A percentile compares a stretch with the other conserved stretches of the same genome.
These are phyloP conservation scores for Furcifer pardalis DNA, from an alignment of 2,797 vertebrate genomes.

Conservation along the genomic window DNA sequence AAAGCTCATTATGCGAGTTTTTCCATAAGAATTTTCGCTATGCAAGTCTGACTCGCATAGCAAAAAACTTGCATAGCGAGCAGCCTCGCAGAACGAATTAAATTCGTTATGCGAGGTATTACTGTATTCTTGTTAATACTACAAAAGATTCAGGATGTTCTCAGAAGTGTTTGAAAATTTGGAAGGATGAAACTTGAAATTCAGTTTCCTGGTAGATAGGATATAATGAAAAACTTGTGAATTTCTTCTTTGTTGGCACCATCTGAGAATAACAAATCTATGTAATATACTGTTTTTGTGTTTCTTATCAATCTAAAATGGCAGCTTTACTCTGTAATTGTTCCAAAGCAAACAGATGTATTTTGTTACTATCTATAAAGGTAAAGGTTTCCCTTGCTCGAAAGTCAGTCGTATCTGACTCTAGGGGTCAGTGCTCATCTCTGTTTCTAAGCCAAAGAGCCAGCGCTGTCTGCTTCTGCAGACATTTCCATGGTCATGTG, in stretches of 20 bases:
- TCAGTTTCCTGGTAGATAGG: not conserved
- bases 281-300: not conserved
- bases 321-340: not conserved
- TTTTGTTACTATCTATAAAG: not conserved
- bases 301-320: not conserved
- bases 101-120: no score
- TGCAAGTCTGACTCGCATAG: no score
- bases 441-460: no score
- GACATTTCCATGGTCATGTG: no score
- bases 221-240: not conserved
- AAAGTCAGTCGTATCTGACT: no score
- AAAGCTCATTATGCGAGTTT: no score
- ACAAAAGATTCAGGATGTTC: not conserved
- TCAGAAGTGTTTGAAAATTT: not conserved
- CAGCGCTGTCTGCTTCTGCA: no score
- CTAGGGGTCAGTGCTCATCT: no score
- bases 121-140: not conserved
- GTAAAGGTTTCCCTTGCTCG: no score
- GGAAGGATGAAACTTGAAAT: not conserved
- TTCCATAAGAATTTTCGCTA: no score
- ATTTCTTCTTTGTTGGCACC: not conserved
- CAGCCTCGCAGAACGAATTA: no score
- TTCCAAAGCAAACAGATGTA: not conserved
- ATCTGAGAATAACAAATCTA: not conserved
- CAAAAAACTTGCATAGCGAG: no score